These are phyloP conservation scores for Amphiprion percula DNA, from an alignment of 2,113 vertebrate species.

Conservation along the genomic window DNA sequence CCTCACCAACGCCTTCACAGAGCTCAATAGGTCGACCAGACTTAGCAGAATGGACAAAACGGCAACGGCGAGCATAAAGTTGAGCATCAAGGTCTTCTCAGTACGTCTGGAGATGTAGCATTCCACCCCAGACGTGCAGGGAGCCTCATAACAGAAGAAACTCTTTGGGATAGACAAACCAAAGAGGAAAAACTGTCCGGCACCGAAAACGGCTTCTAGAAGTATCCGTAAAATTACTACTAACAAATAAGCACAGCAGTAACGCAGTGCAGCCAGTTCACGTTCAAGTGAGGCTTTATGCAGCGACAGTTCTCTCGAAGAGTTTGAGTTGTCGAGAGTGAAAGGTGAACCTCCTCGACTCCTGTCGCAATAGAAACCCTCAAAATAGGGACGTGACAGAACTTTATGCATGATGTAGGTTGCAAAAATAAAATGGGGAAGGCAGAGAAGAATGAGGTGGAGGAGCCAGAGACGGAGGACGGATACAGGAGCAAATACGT, in stretches of 20 bases:
- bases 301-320: constrained; percentile 25
- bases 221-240: constrained; percentile 41
- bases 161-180: constrained; percentile 51
- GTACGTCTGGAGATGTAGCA: constrained; percentile 67
- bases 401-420: constrained; percentile 52
- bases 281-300: not conserved
- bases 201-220: constrained; percentile 43
- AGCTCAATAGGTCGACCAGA: constrained; percentile 47
- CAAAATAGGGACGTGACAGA: not conserved
- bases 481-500: constrained; percentile 47
- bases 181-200: constrained; percentile 55
- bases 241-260: constrained; percentile 42
- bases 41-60: constrained; percentile 58
- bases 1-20: constrained; percentile 37
- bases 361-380: not conserved
- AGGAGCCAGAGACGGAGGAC: constrained; percentile 66
- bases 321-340: constrained; percentile 13
- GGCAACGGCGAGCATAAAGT: constrained; percentile 50
- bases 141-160: constrained; percentile 68
- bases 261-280: constrained; percentile 15
- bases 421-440: constrained; percentile 52
- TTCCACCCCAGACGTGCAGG: constrained; percentile 63
- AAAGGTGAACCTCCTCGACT: constrained; percentile 1
- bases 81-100: constrained; percentile 65
- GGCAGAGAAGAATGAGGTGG: constrained; percentile 58